Evolutionary conservation across 2,888 invertebrate species (phyloP).

Genomic region (Panorpa germanica): DNA sequence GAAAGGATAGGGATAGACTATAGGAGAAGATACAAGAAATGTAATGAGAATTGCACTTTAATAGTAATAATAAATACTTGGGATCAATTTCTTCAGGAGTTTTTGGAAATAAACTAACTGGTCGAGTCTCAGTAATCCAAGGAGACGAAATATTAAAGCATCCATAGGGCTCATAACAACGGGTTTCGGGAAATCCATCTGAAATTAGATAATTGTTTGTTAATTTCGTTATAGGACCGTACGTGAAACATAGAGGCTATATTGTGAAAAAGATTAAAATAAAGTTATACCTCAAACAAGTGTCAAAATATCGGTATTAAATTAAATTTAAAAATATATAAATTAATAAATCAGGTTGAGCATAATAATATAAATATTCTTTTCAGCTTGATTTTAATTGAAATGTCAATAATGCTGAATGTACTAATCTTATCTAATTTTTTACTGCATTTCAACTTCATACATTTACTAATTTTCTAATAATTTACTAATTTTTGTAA

Average conservation of each 20-base stretch:
- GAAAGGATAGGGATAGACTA: too few relatives aligned
- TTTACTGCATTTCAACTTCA: too few relatives aligned
- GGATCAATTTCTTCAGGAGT: slow-evolving; percentile 41
- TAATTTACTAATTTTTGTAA: too few relatives aligned
- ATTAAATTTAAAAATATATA: not conserved
- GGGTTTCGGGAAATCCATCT: slow-evolving; percentile 22
- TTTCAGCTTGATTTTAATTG: too few relatives aligned
- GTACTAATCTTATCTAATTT: too few relatives aligned
- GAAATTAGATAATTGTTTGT: slow-evolving; percentile 1
- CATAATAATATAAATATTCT: too few relatives aligned
- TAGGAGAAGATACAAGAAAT: not conserved
- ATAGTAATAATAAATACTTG: slow-evolving; percentile 20
- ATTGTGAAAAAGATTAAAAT: slow-evolving; percentile 8
- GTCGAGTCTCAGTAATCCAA: slow-evolving; percentile 60
- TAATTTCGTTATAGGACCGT: slow-evolving; percentile 7
- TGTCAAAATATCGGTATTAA: too few relatives aligned
- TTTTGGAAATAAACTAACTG: slow-evolving; percentile 61
- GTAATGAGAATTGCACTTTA: slow-evolving; percentile 4
- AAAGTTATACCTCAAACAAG: slow-evolving; percentile 24
- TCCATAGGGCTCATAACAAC: slow-evolving; percentile 62
- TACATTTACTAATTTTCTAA: too few relatives aligned
- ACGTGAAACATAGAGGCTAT: not conserved
- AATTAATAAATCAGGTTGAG: too few relatives aligned
- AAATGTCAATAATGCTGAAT: too few relatives aligned
- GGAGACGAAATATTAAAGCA: slow-evolving; percentile 63